These are phyloP conservation scores for Microctenopoma lineatum DNA, from an alignment of 2,797 vertebrate species.

Conservation along the genomic window DNA sequence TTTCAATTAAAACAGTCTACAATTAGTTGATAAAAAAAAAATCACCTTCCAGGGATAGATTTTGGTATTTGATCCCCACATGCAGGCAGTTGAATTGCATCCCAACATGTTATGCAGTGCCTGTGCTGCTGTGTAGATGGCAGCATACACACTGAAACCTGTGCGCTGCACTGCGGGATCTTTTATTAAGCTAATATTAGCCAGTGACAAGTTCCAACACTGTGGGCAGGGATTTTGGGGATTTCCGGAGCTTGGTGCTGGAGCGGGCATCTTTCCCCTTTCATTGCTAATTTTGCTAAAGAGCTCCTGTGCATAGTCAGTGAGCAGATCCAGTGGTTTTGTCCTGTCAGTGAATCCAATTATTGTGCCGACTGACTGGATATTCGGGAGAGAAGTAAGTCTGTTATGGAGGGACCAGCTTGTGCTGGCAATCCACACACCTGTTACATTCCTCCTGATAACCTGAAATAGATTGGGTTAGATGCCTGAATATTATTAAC, in stretches of 20 bases:
- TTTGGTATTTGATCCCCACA: slow-evolving; percentile 38
- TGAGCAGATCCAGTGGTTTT: slow-evolving; percentile 69
- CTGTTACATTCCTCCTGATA: slow-evolving; percentile 78
- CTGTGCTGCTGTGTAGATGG: slow-evolving; percentile 86
- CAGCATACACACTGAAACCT: slow-evolving; percentile 84
- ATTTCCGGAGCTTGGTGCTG: background rate
- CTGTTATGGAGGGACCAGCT: slow-evolving; percentile 81
- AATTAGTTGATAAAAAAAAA: background rate
- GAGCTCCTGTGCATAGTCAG: slow-evolving; percentile 71
- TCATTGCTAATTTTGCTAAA: slow-evolving; percentile 70
- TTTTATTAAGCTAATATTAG: slow-evolving; percentile 69
- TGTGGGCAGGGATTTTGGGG: slow-evolving; percentile 74
- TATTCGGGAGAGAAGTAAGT: slow-evolving; percentile 66
- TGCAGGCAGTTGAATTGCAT: slow-evolving; percentile 80
- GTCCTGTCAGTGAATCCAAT: slow-evolving; percentile 84
- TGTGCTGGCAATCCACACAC: slow-evolving; percentile 90
- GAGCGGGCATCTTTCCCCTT: background rate
- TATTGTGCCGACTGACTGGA: slow-evolving; percentile 85
- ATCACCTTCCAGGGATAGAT: slow-evolving; percentile 89
- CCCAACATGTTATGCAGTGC: slow-evolving; percentile 87
- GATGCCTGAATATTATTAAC: background rate
- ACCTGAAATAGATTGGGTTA: slow-evolving; percentile 67
- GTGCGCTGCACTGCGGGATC: slow-evolving; percentile 38
- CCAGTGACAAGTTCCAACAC: slow-evolving; percentile 77
- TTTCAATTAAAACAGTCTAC: background rate